Percentiles rank a stretch among this genome's conserved stretches.
Conservation (phyloP, 2,888 invertebrate genomes). For the Xanthia icteritia region DNA sequence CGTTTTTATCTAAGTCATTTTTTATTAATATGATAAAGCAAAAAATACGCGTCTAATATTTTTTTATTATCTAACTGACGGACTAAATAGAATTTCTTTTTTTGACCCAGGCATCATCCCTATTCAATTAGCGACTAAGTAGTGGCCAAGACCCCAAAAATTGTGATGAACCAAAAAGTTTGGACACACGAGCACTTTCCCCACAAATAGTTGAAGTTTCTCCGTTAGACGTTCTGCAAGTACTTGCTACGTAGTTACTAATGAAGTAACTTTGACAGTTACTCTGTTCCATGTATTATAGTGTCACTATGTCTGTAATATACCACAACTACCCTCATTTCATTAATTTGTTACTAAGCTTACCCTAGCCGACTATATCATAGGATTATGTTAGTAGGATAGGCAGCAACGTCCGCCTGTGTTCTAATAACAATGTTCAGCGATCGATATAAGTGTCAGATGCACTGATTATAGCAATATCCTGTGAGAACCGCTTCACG, state of each 20-base stretch:
- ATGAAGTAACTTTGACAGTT: conserved; percentile 60
- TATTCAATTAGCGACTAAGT: conserved; percentile 4
- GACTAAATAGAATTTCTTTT: too few relatives aligned
- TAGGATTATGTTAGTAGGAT: conserved; percentile 17
- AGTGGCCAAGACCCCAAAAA: conserved; percentile 27
- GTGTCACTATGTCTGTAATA: conserved; percentile 21
- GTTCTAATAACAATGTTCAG: conserved; percentile 11
- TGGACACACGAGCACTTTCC: conserved; percentile 10
- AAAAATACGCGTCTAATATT: too few relatives aligned
- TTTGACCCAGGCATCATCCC: too few relatives aligned
- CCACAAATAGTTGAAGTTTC: conserved; percentile 54
- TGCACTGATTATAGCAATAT: conserved; percentile 19
- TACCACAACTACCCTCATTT: conserved; percentile 26
- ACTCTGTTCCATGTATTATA: conserved; percentile 33
- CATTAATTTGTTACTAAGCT: conserved; percentile 13
- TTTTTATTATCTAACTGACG: too few relatives aligned
- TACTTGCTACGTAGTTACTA: conserved; percentile 45
- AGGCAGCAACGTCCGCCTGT: conserved; percentile 25
- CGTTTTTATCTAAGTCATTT: too few relatives aligned
- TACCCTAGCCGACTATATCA: background rate
- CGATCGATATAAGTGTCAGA: conserved; percentile 1
- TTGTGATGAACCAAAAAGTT: conserved; percentile 42
- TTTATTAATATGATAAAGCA: too few relatives aligned
- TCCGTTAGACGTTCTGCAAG: conserved; percentile 38
- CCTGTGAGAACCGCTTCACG: background rate